Conservation (phyloP, 1,140 invertebrate species). For the Drosophila nigromelanica region DNA sequence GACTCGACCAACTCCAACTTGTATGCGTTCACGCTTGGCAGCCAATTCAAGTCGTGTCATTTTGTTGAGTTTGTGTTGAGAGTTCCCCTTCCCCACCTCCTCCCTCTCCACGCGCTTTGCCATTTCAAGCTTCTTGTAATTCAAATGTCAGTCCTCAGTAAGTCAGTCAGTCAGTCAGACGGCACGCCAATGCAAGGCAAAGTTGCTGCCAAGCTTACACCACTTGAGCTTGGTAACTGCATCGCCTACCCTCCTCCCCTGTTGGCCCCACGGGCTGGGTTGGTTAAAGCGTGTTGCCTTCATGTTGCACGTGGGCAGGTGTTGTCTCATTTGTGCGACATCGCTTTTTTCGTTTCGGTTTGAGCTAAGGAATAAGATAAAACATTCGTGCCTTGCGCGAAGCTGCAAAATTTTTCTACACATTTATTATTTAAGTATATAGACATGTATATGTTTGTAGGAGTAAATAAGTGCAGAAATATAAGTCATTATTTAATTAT, state of each 20-base stretch:
- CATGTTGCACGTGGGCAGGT: slow-evolving; percentile 53
- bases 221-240: slow-evolving; percentile 33
- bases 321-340: slow-evolving; percentile 57
- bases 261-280: not conserved
- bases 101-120: slow-evolving; percentile 20
- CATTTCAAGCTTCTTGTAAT: slow-evolving; percentile 51
- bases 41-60: slow-evolving; percentile 80
- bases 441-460: not conserved
- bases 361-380: not conserved
- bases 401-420: not conserved
- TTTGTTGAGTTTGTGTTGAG: slow-evolving; percentile 80
- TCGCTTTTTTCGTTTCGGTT: not conserved
- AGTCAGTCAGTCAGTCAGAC: slow-evolving; percentile 39
- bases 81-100: slow-evolving; percentile 38
- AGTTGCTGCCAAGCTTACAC: slow-evolving; percentile 49
- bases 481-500: not conserved
- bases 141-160: slow-evolving; percentile 68
- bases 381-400: slow-evolving; percentile 3
- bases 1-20: slow-evolving; percentile 59
- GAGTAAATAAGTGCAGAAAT: not conserved
- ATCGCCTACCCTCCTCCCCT: not conserved
- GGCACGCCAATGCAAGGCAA: slow-evolving; percentile 64
- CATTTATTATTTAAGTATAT: not conserved
- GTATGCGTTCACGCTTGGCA: slow-evolving; percentile 80
- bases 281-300: slow-evolving; percentile 17